phyloP scores from a whole-genome alignment of 2,797 vertebrate species.

The Enteromius unitaeniatus region DNA sequence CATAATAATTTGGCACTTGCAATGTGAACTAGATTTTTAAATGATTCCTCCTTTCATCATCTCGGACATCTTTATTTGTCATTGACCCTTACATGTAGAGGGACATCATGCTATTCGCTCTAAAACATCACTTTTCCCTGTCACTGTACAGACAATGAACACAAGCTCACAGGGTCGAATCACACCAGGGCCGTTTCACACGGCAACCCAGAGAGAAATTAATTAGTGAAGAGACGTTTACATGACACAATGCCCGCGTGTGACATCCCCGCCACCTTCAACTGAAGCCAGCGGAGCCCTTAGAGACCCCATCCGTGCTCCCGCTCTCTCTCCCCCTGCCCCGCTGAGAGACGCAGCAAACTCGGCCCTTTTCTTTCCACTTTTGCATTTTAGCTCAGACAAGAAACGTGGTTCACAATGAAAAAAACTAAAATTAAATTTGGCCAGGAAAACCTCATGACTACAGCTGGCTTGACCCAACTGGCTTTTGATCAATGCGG shows the following conservation, averaged over 20 bases:
- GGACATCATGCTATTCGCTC: conserved; percentile 36
- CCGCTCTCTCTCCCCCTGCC: background rate
- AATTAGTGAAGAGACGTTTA: conserved; percentile 68
- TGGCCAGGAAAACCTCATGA: conserved; percentile 76
- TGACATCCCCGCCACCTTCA: conserved; percentile 65
- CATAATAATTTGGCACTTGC: background rate
- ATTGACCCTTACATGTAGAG: conserved; percentile 26
- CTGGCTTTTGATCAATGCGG: conserved; percentile 63
- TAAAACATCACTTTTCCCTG: conserved; percentile 41
- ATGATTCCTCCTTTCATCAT: conserved; percentile 15
- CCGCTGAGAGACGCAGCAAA: conserved; percentile 15
- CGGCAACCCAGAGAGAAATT: conserved; percentile 78
- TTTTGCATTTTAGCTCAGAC: conserved; percentile 36
- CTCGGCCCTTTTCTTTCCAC: conserved; percentile 26
- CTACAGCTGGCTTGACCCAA: conserved; percentile 16
- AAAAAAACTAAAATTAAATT: conserved; percentile 71
- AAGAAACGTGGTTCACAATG: conserved; percentile 72
- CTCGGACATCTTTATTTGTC: conserved; percentile 39
- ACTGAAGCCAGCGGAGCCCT: conserved; percentile 65
- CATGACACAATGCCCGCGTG: conserved; percentile 61
- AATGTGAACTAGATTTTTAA: conserved; percentile 12
- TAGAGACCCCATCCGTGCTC: conserved; percentile 32
- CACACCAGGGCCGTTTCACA: conserved; percentile 73
- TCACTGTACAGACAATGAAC: conserved; percentile 34
- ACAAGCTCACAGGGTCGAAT: conserved; percentile 62